phyloP scores from a whole-genome alignment of 2,888 invertebrate genomes.

The Subacronicta megacephala region DNA sequence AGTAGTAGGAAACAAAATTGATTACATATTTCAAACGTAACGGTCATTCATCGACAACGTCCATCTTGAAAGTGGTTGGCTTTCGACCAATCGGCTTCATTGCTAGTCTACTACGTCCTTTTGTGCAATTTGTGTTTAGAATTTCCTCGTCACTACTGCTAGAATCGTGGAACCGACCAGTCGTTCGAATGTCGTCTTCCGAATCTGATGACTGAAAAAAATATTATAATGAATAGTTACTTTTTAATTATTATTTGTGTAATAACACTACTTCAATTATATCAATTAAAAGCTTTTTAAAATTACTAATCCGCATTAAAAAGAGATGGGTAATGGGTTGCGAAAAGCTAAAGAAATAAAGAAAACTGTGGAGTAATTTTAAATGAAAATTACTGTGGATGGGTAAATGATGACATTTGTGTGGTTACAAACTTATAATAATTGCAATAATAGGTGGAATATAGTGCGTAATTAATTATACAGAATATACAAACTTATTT shows the following conservation, averaged over 20 bases:
- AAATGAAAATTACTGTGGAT: slow-evolving; percentile 12
- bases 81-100: slow-evolving; percentile 82
- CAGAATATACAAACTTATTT: no score
- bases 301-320: no score
- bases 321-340: no score
- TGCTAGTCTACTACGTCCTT: slow-evolving; percentile 74
- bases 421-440: no score
- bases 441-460: background rate
- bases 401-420: background rate
- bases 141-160: slow-evolving; percentile 86
- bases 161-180: slow-evolving; percentile 77
- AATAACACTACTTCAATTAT: no score
- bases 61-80: slow-evolving; percentile 80
- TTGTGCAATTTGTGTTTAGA: slow-evolving; percentile 73
- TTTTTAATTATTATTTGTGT: background rate
- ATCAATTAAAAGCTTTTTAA: no score
- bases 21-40: slow-evolving; percentile 49
- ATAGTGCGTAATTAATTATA: no score
- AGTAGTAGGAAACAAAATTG: slow-evolving; percentile 39
- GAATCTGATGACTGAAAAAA: slow-evolving; percentile 78
- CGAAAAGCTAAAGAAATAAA: no score
- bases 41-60: slow-evolving; percentile 80
- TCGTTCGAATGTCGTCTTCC: slow-evolving; percentile 75
- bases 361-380: background rate
- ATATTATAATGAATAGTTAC: background rate